A percentile compares a stretch with the other conserved stretches of the same genome.
Conservation (phyloP, 2,113 vertebrate species). For the Turdus rufiventris region DNA sequence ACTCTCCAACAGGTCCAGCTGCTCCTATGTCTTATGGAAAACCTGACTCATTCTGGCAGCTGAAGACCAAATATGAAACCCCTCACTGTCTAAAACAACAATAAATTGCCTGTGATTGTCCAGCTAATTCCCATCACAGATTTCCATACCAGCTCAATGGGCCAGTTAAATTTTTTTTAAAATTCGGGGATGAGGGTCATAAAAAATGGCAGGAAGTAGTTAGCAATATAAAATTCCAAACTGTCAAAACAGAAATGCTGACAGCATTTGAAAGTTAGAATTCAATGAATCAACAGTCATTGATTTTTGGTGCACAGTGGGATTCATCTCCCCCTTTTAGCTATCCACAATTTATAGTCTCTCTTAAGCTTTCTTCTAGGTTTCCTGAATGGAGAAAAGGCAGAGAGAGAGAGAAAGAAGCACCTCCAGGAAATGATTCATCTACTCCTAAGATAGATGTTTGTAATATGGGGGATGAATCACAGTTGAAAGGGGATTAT, state of each 20-base stretch:
- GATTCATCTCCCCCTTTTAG: background rate
- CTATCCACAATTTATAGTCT: background rate
- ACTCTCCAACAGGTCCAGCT: too few relatives aligned
- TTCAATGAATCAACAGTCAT: background rate
- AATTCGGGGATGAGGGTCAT: background rate
- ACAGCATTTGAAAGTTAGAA: background rate
- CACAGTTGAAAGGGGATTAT: background rate
- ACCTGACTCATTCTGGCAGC: background rate
- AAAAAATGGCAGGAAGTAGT: background rate
- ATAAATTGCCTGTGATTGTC: background rate
- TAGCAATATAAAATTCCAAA: background rate
- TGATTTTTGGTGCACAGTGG: background rate
- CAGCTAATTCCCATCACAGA: background rate
- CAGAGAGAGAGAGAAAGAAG: background rate
- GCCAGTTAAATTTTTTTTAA: background rate
- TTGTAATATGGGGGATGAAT: slow-evolving; percentile 24
- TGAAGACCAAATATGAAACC: background rate
- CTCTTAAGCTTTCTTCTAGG: background rate
- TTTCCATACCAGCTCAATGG: background rate
- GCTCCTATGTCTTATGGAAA: background rate
- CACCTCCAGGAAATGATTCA: slow-evolving; percentile 28
- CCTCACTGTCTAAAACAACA: background rate
- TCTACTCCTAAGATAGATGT: slow-evolving; percentile 15
- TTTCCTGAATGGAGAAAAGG: background rate
- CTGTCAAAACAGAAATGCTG: background rate